Base-by-base conservation (phyloP, 1,140 invertebrate genomes). In the Drosophila sechellia region DNA sequence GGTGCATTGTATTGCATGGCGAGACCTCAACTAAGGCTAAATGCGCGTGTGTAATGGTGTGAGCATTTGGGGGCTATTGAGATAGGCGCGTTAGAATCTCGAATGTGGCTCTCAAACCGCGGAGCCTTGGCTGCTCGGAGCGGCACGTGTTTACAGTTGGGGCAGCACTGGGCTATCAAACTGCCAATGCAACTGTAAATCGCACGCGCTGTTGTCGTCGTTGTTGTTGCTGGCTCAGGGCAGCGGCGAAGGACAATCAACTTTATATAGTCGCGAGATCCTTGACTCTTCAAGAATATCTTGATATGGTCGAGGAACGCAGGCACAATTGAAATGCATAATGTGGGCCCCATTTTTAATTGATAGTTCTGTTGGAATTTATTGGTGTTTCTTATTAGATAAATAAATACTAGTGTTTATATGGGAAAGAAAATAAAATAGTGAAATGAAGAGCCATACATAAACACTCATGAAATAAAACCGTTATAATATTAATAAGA, bases 11-110 rank as follows among this genome's bases (percentile, higher is more conserved):
- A 84, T 85, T 90, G 85, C 84, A 90, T 80, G 76, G 85, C 84
- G 80, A 87, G 84, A 87, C 84, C 84, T 87, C 84, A 84, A 89
- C 85, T 89, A 89, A 87, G 84, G 84, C 84, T 89, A 89, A 83
- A 89, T 56, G 52, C 45, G 13, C 46, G 45, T 77, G 45, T 77
- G 56, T 48, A 58, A 53, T 60, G 59, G 65, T 78, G 57, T 42
- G 74, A 11, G 71, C 84, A 77, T 86, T 86, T 86, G 83, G 83
- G 83, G 83, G 83, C 84, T 86, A 86, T 86, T 87, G 84, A 83
- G 83, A 86, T 86, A 83, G 81, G 83, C 81, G 79, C 83, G 77
- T 79, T 64, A 64, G 65, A 63, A 80, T 87, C 69, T 73, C 49
- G 68, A 17, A 31, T 8, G 46, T 68, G 77, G 53, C 61, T 59